A percentile compares a stretch with the other conserved stretches of the same genome.
Conservation (phyloP, 1,140 invertebrate genomes). For the Bombyx mandarina region DNA sequence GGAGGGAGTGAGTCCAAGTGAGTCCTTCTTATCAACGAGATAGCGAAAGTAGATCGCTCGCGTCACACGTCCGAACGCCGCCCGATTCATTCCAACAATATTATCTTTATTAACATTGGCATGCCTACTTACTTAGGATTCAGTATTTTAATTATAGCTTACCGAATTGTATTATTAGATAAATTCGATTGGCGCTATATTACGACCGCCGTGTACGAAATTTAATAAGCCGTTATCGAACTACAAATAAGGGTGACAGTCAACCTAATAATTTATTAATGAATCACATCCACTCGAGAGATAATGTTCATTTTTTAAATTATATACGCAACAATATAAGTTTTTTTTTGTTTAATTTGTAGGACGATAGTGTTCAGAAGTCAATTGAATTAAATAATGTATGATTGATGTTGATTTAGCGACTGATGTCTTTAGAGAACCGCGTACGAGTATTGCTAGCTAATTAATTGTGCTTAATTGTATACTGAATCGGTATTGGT, state of each 20-base stretch:
- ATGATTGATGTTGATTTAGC: too few relatives aligned
- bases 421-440: too few relatives aligned
- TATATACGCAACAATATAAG: constrained; percentile 14
- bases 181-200: constrained; percentile 24
- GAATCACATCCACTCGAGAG: constrained; percentile 35
- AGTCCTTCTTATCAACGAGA: constrained; percentile 43
- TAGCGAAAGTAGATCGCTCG: constrained; percentile 43
- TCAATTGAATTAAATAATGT: too few relatives aligned
- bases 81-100: constrained; percentile 31
- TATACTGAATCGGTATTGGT: background rate
- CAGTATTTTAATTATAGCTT: constrained; percentile 49
- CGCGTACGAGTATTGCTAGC: too few relatives aligned
- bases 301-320: constrained; percentile 30
- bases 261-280: constrained; percentile 40
- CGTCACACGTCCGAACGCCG: constrained; percentile 34
- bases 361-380: background rate
- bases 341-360: too few relatives aligned
- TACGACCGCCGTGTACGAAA: constrained; percentile 34
- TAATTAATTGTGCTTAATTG: too few relatives aligned
- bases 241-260: constrained; percentile 37
- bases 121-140: constrained; percentile 31
- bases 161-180: constrained; percentile 37
- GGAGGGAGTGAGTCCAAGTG: constrained; percentile 25
- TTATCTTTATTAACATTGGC: constrained; percentile 52
- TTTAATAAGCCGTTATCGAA: constrained; percentile 59